Percentiles rank a stretch among this genome's conserved stretches.
Conservation (phyloP, 2,797 vertebrate genomes). For the Mus caroli region DNA sequence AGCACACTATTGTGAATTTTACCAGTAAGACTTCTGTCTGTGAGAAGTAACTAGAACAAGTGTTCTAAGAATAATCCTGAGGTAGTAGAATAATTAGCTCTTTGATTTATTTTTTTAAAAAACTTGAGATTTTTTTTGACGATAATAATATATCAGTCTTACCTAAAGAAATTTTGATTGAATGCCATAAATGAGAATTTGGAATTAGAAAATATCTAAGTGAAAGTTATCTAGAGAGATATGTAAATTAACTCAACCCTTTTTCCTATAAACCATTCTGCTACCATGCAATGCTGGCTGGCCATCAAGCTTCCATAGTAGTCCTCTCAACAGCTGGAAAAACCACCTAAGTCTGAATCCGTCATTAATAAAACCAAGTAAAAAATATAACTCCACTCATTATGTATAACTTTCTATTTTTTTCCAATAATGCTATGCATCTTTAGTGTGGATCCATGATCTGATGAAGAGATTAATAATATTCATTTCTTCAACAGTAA, state of each 20-base stretch:
- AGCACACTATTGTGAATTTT: neutral
- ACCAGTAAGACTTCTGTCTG: neutral
- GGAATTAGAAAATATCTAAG: slow-evolving; percentile 1
- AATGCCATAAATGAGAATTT: neutral
- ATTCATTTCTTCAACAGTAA: slow-evolving; percentile 19
- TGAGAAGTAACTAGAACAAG: slow-evolving; percentile 21
- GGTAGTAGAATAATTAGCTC: neutral
- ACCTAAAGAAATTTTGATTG: neutral
- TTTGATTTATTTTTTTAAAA: neutral
- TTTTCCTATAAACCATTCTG: neutral
- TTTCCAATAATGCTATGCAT: slow-evolving; percentile 28
- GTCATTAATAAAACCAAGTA: neutral
- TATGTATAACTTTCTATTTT: neutral
- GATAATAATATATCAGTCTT: neutral
- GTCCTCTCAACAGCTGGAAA: neutral
- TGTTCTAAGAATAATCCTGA: slow-evolving; percentile 23
- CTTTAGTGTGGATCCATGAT: neutral
- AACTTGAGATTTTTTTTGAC: neutral
- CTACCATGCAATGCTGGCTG: neutral
- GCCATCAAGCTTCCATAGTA: neutral
- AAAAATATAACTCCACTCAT: neutral
- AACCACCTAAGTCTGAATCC: neutral
- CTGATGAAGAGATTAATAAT: neutral
- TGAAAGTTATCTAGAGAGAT: slow-evolving; percentile 29
- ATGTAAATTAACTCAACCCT: slow-evolving; percentile 41